Evolutionary conservation across 2,113 vertebrate species (phyloP).

Genomic region (Malaclemys terrapin): DNA sequence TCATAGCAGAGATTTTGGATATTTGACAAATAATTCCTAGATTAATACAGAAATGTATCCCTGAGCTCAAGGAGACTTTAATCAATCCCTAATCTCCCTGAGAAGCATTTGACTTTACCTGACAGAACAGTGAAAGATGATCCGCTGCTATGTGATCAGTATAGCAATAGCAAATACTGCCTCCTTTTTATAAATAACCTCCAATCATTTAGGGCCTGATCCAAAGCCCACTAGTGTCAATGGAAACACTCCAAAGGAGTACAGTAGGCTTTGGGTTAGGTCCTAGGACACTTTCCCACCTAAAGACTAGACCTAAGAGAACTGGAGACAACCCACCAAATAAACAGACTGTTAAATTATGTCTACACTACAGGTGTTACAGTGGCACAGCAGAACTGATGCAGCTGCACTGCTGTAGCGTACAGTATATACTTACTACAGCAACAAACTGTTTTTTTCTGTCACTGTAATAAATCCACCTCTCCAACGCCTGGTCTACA

Average conservation of each 20-base stretch:
- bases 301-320: background rate
- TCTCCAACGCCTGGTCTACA: background rate
- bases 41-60: conserved; percentile 47
- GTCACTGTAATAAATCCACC: background rate
- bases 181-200: background rate
- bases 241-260: background rate
- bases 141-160: background rate
- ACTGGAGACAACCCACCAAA: background rate
- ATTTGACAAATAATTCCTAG: conserved; percentile 43
- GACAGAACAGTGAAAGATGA: conserved; percentile 36
- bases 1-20: background rate
- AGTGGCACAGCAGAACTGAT: background rate
- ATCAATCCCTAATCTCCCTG: conserved; percentile 61
- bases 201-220: background rate
- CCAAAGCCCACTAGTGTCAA: background rate
- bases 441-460: background rate
- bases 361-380: background rate
- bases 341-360: background rate
- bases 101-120: conserved; percentile 63
- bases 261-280: background rate
- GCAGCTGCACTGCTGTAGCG: background rate
- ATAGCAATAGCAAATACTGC: conserved; percentile 18
- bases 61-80: conserved; percentile 34
- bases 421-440: background rate
- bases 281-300: background rate